These are phyloP conservation scores for Lerista edwardsae DNA, from an alignment of 2,797 vertebrate genomes.

Conservation along the genomic window DNA sequence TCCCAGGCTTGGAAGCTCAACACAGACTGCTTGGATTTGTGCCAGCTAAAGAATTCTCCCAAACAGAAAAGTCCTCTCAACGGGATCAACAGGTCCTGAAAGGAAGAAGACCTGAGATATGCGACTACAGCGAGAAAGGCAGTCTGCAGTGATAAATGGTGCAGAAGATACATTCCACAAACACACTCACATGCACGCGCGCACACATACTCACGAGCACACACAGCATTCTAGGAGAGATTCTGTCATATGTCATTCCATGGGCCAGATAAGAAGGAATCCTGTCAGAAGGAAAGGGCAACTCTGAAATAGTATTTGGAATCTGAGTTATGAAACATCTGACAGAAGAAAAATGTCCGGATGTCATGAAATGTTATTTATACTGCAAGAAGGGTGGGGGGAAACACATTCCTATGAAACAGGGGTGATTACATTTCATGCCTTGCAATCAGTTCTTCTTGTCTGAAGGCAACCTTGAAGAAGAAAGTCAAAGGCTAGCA, in stretches of 20 bases:
- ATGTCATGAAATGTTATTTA: conserved; percentile 23
- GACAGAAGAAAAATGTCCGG: not conserved
- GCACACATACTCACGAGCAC: too few relatives aligned
- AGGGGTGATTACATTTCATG: not conserved
- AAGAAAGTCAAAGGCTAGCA: conserved; percentile 3
- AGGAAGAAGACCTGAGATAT: conserved; percentile 33
- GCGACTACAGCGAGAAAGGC: conserved; percentile 8
- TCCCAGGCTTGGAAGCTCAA: too few relatives aligned
- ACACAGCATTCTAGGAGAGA: conserved; percentile 17
- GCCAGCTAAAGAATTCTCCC: not conserved
- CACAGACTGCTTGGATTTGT: too few relatives aligned
- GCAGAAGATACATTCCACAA: conserved; percentile 11
- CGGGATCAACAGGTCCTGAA: not conserved
- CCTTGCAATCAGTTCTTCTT: conserved; percentile 8
- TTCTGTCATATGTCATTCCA: conserved; percentile 44
- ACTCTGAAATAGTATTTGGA: conserved; percentile 14
- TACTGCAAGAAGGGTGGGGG: not conserved
- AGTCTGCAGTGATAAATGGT: conserved; percentile 49
- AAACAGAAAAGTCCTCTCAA: not conserved
- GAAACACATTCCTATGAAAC: not conserved
- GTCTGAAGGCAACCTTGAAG: conserved; percentile 25
- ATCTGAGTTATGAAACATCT: conserved; percentile 36
- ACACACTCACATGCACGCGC: not conserved
- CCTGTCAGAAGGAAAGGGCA: conserved; percentile 41
- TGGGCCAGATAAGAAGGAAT: conserved; percentile 37